Evolutionary conservation across 1,140 invertebrate species (phyloP).

Genomic region (Agrypnia vestita): DNA sequence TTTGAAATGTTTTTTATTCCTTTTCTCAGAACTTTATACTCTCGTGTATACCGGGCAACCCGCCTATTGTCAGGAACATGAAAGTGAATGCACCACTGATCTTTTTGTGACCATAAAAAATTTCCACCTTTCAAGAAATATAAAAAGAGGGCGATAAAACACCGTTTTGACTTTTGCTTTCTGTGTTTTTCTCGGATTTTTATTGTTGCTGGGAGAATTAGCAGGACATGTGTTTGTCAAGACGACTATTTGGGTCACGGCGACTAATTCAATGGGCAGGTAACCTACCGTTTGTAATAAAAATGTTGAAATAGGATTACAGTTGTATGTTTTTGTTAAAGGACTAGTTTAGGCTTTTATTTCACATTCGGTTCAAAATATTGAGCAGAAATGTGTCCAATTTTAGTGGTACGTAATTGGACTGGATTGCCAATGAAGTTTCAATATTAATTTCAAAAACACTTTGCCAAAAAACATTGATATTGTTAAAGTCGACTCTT

Average conservation of each 20-base stretch:
- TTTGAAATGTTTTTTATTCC: not conserved
- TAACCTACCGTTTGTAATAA: no score
- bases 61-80: not conserved
- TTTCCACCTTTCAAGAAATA: conserved; percentile 3
- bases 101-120: conserved; percentile 32
- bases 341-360: no score
- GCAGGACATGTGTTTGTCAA: conserved; percentile 1
- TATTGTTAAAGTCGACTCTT: no score
- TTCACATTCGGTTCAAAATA: no score
- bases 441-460: no score
- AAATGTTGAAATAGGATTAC: no score
- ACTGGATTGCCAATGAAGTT: no score
- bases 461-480: no score
- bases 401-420: no score
- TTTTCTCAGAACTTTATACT: not conserved
- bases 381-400: no score
- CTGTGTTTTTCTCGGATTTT: not conserved
- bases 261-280: not conserved
- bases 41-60: not conserved
- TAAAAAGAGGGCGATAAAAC: conserved; percentile 1
- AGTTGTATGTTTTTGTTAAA: no score
- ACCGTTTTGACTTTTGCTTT: conserved; percentile 35
- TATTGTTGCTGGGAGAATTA: not conserved
- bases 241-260: conserved; percentile 8
- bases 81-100: conserved; percentile 10